phyloP scores from a whole-genome alignment of 2,797 vertebrate species.

The Acanthornis magna region DNA sequence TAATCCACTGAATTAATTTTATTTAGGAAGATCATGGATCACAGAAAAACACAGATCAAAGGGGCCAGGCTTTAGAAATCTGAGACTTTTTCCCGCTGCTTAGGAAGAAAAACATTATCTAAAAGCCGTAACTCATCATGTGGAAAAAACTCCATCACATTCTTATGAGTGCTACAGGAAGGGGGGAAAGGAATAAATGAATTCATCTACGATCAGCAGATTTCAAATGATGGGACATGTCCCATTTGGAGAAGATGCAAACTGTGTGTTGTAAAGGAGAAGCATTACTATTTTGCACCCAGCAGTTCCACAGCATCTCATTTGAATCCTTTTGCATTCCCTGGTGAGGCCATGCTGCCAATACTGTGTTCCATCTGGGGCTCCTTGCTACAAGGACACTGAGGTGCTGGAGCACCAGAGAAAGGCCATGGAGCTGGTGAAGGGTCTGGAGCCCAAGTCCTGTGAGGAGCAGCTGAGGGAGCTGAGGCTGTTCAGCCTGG shows the following conservation, averaged over 20 bases:
- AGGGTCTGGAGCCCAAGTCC: background rate
- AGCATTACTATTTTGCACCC: background rate
- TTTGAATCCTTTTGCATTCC: background rate
- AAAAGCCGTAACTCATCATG: background rate
- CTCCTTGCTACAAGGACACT: background rate
- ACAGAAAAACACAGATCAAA: background rate
- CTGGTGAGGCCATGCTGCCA: background rate
- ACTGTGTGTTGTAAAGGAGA: background rate
- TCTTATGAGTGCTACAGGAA: background rate
- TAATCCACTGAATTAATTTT: background rate
- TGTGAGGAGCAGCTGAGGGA: background rate
- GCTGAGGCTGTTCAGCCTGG: background rate
- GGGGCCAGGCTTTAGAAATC: background rate
- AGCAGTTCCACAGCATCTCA: background rate
- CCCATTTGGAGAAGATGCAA: background rate
- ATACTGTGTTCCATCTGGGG: background rate
- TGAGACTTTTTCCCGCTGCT: background rate
- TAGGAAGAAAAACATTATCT: background rate
- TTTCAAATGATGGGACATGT: background rate
- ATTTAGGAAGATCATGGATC: background rate
- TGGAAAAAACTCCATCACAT: background rate
- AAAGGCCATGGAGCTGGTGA: rapidly evolving
- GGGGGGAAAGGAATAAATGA: background rate
- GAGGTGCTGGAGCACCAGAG: background rate
- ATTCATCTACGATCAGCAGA: background rate